Conservation (phyloP, 2,113 vertebrate species). For the Lanius collurio region DNA sequence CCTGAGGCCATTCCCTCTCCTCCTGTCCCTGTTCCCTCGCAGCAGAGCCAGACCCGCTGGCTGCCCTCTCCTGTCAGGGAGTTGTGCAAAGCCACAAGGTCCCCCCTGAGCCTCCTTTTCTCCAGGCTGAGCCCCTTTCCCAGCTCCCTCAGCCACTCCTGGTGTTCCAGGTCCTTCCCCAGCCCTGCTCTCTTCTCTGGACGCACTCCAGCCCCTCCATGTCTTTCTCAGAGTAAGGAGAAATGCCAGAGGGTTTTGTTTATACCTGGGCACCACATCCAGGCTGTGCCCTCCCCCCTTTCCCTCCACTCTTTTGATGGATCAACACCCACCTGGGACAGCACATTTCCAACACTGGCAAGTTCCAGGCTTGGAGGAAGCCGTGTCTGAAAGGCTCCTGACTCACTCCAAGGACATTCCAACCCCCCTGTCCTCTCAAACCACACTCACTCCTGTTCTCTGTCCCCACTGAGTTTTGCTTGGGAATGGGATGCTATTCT, state of each 20-base stretch:
- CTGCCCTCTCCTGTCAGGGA: not conserved
- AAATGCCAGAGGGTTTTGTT: not conserved
- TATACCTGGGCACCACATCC: not conserved
- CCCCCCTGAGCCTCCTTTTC: not conserved
- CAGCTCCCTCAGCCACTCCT: fast-evolving
- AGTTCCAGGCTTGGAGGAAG: not conserved
- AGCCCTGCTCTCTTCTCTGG: fast-evolving
- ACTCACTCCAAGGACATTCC: not conserved
- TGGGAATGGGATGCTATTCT: not conserved
- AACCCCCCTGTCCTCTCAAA: not conserved
- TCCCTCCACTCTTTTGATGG: not conserved
- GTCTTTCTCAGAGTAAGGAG: not conserved
- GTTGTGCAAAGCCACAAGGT: not conserved
- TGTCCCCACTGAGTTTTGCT: not conserved
- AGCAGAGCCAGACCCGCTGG: fast-evolving
- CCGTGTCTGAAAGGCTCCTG: fast-evolving
- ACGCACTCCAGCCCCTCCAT: fast-evolving
- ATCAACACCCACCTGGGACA: not conserved
- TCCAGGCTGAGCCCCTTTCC: not conserved
- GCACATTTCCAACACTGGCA: not conserved
- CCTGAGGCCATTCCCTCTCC: fast-evolving
- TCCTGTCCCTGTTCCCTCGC: not conserved
- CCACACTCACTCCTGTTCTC: not conserved
- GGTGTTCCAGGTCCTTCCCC: fast-evolving
- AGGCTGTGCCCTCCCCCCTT: not conserved